Evolutionary conservation across 2,888 invertebrate genomes (phyloP).

Genomic region (Calliphora vomitoria): DNA sequence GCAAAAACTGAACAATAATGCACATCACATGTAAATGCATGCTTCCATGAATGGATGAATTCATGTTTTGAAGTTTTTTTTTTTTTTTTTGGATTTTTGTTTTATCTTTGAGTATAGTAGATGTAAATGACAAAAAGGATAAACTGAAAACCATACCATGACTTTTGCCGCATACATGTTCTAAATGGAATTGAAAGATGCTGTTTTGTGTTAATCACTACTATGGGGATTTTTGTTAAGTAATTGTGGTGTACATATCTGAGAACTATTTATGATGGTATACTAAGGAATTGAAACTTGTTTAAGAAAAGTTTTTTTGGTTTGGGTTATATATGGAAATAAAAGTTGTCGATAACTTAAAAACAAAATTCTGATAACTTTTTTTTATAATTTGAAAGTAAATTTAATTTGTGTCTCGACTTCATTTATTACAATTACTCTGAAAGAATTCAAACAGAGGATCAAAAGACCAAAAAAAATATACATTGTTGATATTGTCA

Average conservation of each 20-base stretch:
- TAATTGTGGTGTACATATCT: neutral
- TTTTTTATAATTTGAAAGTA: no score
- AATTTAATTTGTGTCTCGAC: no score
- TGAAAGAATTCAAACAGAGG: no score
- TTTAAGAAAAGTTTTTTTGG: neutral
- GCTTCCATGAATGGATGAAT: slow-evolving; percentile 10
- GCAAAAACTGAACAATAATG: slow-evolving; percentile 17
- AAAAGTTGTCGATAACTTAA: no score
- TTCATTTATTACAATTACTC: no score
- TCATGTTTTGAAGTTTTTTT: neutral
- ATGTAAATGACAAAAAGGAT: no score
- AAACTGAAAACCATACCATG: neutral
- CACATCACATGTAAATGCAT: slow-evolving; percentile 27
- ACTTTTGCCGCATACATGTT: slow-evolving; percentile 9
- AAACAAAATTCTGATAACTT: no score
- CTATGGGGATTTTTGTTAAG: neutral
- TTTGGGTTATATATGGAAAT: no score
- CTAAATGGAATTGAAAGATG: slow-evolving; percentile 8
- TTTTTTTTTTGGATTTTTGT: neutral
- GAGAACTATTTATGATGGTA: neutral
- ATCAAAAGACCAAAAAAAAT: no score
- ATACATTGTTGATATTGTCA: no score
- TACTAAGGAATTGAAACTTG: neutral
- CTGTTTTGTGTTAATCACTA: neutral
- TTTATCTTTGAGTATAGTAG: no score